A percentile compares a stretch with the other conserved stretches of the same genome.
phyloP scores from a whole-genome alignment of 2,113 vertebrate species.

The Aplodontia rufa region DNA sequence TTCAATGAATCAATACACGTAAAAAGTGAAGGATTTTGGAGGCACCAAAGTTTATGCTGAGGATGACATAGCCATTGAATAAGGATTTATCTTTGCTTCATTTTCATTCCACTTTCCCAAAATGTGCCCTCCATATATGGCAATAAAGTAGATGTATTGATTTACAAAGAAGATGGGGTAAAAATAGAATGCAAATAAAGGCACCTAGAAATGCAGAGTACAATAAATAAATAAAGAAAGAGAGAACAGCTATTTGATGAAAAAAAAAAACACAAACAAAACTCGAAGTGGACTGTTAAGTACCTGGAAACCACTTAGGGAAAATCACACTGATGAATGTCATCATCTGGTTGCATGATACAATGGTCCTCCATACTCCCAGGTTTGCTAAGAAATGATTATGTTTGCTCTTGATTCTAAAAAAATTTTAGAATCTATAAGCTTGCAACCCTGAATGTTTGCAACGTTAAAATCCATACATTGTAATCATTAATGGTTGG shows the following conservation, averaged over 20 bases:
- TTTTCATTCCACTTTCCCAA: neutral
- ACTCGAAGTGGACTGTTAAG: neutral
- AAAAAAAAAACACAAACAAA: no score
- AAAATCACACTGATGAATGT: neutral
- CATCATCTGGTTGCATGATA: no score
- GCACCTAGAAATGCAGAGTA: neutral
- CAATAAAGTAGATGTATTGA: slow-evolving; percentile 8
- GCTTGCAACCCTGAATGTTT: neutral
- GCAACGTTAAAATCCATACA: neutral
- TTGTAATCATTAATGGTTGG: neutral
- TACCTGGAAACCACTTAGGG: neutral
- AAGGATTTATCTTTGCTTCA: slow-evolving; percentile 14
- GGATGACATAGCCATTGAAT: slow-evolving; percentile 7
- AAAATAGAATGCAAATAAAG: slow-evolving; percentile 32
- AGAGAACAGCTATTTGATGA: neutral
- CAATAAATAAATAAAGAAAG: neutral
- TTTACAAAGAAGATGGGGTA: neutral
- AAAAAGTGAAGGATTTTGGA: neutral
- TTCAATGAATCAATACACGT: slow-evolving; percentile 40
- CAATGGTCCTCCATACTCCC: rapidly evolving
- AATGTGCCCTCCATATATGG: neutral
- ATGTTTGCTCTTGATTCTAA: neutral
- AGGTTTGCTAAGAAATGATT: neutral
- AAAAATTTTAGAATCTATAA: neutral
- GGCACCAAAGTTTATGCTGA: neutral